A percentile compares a stretch with the other conserved stretches of the same genome.
These are phyloP conservation scores for Myotis myotis DNA, from an alignment of 2,797 vertebrate species.

Conservation along the genomic window DNA sequence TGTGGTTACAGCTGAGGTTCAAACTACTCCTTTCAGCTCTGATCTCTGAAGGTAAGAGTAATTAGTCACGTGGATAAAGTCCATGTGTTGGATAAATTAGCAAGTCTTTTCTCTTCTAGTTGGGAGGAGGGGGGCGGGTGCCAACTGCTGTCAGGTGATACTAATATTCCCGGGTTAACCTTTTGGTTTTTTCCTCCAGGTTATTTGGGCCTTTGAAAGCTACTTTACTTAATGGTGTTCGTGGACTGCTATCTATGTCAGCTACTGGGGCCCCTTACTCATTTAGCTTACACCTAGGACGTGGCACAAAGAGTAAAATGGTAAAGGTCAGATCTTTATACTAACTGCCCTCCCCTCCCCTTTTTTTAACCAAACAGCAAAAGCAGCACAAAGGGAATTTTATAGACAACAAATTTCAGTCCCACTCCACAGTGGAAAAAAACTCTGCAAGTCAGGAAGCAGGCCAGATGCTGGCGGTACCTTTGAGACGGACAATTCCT, in stretches of 20 bases:
- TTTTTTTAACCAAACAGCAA: not conserved
- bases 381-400: not conserved
- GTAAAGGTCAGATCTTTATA: not conserved
- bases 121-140: not conserved
- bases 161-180: not conserved
- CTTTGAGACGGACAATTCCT: slow-evolving; percentile 97
- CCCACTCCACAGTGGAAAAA: not conserved
- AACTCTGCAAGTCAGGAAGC: slow-evolving; percentile 45
- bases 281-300: not conserved
- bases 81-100: not conserved
- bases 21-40: not conserved
- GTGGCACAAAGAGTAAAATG: not conserved
- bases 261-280: not conserved
- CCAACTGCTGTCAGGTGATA: not conserved
- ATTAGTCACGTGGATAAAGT: not conserved
- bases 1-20: not conserved
- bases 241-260: not conserved
- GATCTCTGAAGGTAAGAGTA: not conserved
- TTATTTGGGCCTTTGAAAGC: not conserved
- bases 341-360: too few species aligned
- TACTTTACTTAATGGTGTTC: not conserved
- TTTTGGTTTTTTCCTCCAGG: not conserved
- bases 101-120: not conserved
- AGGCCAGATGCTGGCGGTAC: slow-evolving; percentile 82
- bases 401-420: not conserved